Conservation (phyloP, 2,113 vertebrate species). For the Muntiacus muntjak region DNA sequence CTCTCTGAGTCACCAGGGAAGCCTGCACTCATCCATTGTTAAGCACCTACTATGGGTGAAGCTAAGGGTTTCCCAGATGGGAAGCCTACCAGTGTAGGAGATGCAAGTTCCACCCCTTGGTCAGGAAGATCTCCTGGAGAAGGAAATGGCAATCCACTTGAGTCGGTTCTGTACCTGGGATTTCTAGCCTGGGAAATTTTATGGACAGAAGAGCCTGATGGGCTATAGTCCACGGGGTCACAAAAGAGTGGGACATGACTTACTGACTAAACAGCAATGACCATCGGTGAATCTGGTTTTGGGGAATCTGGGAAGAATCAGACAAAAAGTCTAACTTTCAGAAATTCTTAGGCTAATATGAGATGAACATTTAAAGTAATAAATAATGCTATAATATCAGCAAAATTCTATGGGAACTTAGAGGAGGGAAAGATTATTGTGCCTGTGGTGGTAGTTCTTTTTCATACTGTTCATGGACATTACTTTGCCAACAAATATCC, state of each 20-base stretch:
- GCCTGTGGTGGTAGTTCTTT: neutral
- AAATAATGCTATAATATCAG: neutral
- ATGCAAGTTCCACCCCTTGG: rapidly evolving
- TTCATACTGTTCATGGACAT: neutral
- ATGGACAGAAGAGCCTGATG: neutral
- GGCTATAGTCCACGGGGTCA: neutral
- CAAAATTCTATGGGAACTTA: neutral
- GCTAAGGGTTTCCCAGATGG: neutral
- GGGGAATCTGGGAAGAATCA: neutral
- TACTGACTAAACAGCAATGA: neutral
- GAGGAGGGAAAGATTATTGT: neutral
- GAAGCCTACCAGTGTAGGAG: neutral
- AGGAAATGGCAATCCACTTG: neutral
- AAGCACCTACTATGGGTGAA: neutral
- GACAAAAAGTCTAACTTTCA: neutral
- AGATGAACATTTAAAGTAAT: neutral
- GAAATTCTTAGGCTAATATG: neutral
- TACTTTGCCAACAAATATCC: neutral
- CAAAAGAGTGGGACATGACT: neutral
- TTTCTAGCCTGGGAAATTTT: neutral
- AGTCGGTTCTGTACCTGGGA: neutral
- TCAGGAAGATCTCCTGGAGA: neutral
- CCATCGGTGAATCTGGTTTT: neutral
- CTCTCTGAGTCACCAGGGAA: neutral
- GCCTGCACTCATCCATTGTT: neutral